Evolutionary conservation across 2,797 vertebrate species (phyloP).

Genomic region (Oceanodroma leucorhoa): DNA sequence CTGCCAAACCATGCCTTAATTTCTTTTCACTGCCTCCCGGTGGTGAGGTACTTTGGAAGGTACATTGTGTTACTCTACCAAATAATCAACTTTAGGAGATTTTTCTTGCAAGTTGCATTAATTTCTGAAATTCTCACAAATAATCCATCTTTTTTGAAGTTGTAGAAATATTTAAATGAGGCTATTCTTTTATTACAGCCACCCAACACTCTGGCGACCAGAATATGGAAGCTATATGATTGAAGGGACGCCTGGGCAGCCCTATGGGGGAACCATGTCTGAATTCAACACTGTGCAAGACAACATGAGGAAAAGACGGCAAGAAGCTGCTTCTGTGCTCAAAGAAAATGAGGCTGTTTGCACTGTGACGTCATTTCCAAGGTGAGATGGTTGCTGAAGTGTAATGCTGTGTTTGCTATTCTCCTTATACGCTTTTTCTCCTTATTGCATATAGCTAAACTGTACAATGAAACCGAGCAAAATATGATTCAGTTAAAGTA

Average conservation of each 20-base stretch:
- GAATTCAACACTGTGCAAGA: constrained; percentile 98
- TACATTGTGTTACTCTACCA: not conserved
- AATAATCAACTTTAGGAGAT: not conserved
- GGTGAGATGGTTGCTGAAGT: constrained; percentile 71
- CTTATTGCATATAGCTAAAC: not conserved
- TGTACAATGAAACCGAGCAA: not conserved
- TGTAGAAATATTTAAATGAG: not conserved
- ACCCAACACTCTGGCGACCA: constrained; percentile 97
- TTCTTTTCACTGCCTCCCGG: not conserved
- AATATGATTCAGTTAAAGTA: not conserved
- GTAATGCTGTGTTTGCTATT: not conserved
- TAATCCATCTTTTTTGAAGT: not conserved
- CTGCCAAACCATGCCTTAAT: not conserved
- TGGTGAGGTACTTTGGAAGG: not conserved
- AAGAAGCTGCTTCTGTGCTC: constrained; percentile 88
- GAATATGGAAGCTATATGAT: constrained; percentile 99
- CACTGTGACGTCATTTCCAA: constrained; percentile 94
- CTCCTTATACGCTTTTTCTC: not conserved
- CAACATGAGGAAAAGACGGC: constrained; percentile 94
- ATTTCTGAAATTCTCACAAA: not conserved
- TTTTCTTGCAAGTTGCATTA: not conserved
- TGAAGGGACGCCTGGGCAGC: constrained; percentile 95
- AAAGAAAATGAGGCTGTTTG: constrained; percentile 86
- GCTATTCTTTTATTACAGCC: constrained; percentile 73
- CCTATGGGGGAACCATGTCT: constrained; percentile 96